Evolutionary conservation across 2,113 vertebrate genomes (phyloP).

Genomic region (Phainopepla nitens): DNA sequence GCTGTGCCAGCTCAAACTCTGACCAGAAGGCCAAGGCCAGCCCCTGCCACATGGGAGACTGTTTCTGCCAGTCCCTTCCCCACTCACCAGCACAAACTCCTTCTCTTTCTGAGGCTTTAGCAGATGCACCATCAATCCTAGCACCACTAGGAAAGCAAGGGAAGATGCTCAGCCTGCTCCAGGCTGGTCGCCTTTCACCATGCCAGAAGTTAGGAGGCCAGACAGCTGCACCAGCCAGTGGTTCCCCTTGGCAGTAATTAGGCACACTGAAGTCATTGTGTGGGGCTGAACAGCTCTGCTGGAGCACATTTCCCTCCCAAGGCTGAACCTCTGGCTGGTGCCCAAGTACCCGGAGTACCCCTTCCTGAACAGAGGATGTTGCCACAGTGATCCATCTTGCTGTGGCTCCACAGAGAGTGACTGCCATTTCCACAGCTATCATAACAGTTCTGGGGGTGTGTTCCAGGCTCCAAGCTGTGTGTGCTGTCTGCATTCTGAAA

Average conservation of each 20-base stretch:
- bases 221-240: neutral
- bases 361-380: neutral
- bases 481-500: slow-evolving; percentile 9
- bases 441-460: neutral
- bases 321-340: neutral
- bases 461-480: neutral
- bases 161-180: neutral
- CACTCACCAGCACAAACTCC: neutral
- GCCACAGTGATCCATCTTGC: neutral
- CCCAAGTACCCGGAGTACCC: neutral
- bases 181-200: neutral
- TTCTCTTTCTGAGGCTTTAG: neutral
- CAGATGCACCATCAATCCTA: neutral
- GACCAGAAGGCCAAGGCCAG: neutral
- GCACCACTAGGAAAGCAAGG: neutral
- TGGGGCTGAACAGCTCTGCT: neutral
- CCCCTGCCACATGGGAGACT: accelerated
- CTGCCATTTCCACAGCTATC: neutral
- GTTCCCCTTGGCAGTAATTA: neutral
- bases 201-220: neutral
- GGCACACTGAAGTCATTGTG: neutral
- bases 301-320: neutral
- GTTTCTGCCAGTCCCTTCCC: neutral
- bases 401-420: neutral
- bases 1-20: neutral